Conservation (phyloP, 2,888 invertebrate genomes). For the Dastarcus helophoroides region DNA sequence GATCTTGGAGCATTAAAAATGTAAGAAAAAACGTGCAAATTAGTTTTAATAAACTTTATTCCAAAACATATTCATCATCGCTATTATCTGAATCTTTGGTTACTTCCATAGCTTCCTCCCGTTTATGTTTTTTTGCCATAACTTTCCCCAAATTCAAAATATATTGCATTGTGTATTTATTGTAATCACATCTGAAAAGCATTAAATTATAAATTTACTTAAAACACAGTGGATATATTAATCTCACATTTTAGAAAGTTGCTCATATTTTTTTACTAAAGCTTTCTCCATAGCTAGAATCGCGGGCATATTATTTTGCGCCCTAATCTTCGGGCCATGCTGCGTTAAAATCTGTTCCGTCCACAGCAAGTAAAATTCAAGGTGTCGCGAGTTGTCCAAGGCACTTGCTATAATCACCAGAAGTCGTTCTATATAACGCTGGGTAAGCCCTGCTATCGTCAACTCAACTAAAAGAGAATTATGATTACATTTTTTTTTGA, state of each 20-base stretch:
- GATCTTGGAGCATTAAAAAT: no score
- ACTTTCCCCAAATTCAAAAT: slow-evolving; percentile 39
- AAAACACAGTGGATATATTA: slow-evolving; percentile 2
- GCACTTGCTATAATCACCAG: slow-evolving; percentile 59
- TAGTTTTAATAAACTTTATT: no score
- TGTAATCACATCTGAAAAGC: slow-evolving; percentile 71
- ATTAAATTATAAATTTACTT: neutral
- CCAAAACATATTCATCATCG: no score
- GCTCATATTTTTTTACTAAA: slow-evolving; percentile 65
- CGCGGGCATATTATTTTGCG: slow-evolving; percentile 50
- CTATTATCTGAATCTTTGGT: no score
- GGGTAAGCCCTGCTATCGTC: slow-evolving; percentile 56
- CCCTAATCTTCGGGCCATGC: slow-evolving; percentile 45
- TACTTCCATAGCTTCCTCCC: no score
- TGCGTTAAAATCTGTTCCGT: slow-evolving; percentile 52
- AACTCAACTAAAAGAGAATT: slow-evolving; percentile 56
- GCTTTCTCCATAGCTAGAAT: slow-evolving; percentile 68
- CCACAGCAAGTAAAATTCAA: slow-evolving; percentile 86
- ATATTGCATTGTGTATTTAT: slow-evolving; percentile 71
- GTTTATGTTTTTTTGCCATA: slow-evolving; percentile 32
- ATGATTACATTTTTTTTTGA: slow-evolving; percentile 9
- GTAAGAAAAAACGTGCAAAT: no score
- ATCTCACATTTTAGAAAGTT: slow-evolving; percentile 72
- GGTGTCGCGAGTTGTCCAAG: slow-evolving; percentile 66
- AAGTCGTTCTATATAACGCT: slow-evolving; percentile 63